Evolutionary conservation across 2,797 vertebrate species (phyloP), one percentile per base, ranked within the genome.

Genomic region (Tolypeutes matacus): DNA sequence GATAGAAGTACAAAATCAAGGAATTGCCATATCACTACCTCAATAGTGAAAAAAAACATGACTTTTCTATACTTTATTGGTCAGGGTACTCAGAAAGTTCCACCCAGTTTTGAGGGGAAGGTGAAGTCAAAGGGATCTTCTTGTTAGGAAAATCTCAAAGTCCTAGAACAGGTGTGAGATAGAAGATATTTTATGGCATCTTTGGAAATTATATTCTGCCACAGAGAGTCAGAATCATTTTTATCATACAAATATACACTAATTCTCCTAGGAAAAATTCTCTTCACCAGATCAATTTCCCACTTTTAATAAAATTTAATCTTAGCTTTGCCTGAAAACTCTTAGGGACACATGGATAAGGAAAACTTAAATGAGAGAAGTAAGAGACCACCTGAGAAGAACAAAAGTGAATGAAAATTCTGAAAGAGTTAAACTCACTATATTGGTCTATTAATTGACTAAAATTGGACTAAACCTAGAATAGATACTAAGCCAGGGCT

Each of bases 161-260:
- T 76, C 86, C 23, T 31, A 36, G 34, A 86, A 93, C 36, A 39
- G 21, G 6, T 51, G 31, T 49, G 36, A 20, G 23, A 17, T 8
- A 11, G 3, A 5, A 10, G 20, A 21, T 27, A 49, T 23, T 62
- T 2, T 49, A 13, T 77, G 0, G 7, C 1, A 65, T 39, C 4
- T 62, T 56, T 58, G 31, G 25, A 49, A 95, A 36, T 34, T 3
- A 3, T 13, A 58, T 49, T 8, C 29, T 77, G 17, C n/a, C 18
- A 76, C 13, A 31, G 17, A 83, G 15, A 72, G 9, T 69, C 53
- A 78, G 10, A 56, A 82, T 3, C 25, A 72, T 78, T 83, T 64
- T 5, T 7, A 53, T 34, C 8, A 49, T 56, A 58, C 20, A 88
- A 15, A 51, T 92, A 51, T 25, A n/a, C 15, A 58, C 36, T 65